Evolutionary conservation across 2,888 invertebrate species (phyloP).

Genomic region (Caenorhabditis drosophilae): DNA sequence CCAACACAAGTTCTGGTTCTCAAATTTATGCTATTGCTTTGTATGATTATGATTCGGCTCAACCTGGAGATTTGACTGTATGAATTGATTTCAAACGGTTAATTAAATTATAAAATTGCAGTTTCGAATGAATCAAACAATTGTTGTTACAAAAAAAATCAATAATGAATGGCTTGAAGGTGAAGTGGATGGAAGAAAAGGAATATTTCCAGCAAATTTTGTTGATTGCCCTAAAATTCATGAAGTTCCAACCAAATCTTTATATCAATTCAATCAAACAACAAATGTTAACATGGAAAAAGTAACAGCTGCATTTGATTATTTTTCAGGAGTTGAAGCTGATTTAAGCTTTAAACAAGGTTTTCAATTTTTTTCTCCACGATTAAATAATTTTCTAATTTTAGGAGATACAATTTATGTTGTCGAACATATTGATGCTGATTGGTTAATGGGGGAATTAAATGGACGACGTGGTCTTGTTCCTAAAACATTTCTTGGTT

Average conservation of each 20-base stretch:
- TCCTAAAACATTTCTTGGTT: conserved; percentile 50
- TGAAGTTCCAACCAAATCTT: conserved; percentile 19
- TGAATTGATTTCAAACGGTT: too few species aligned
- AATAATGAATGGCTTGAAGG: conserved; percentile 63
- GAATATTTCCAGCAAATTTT: conserved; percentile 60
- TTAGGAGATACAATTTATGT: conserved; percentile 38
- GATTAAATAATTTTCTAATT: too few species aligned
- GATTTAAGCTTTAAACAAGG: conserved; percentile 41
- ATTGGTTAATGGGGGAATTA: conserved; percentile 48
- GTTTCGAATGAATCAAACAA: conserved; percentile 53
- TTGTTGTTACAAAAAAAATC: conserved; percentile 49
- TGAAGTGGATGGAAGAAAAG: conserved; percentile 43
- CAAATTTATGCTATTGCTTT: conserved; percentile 46
- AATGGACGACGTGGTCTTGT: conserved; percentile 51
- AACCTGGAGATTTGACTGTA: conserved; percentile 52
- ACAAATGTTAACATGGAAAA: conserved; percentile 9
- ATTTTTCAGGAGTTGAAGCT: conserved; percentile 48
- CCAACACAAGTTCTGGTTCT: conserved; percentile 6
- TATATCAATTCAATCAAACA: neutral
- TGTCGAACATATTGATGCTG: conserved; percentile 41
- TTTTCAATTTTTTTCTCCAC: too few species aligned
- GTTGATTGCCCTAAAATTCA: conserved; percentile 46
- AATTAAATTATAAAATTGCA: too few species aligned
- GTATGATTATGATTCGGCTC: conserved; percentile 59
- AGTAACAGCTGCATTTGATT: conserved; percentile 55